These are phyloP conservation scores for Microplitis demolitor DNA, from an alignment of 1,140 invertebrate species.

Conservation along the genomic window DNA sequence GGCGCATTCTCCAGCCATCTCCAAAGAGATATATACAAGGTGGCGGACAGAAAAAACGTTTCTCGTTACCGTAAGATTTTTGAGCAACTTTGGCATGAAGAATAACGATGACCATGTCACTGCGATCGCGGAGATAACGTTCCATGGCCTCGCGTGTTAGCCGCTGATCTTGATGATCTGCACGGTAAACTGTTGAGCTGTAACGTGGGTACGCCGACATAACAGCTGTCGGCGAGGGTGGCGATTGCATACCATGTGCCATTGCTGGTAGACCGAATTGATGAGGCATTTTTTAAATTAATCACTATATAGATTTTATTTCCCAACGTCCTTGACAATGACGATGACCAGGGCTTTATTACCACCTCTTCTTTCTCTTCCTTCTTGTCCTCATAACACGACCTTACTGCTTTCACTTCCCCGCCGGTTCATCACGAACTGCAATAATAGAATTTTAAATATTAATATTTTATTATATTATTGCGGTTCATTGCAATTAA, in stretches of 20 bases:
- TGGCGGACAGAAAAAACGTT: conserved; percentile 98
- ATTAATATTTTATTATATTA: not conserved
- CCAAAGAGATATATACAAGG: conserved; percentile 98
- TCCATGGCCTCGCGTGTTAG: conserved; percentile 95
- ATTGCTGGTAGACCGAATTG: conserved; percentile 73
- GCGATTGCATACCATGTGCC: conserved; percentile 76
- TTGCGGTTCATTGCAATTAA: not conserved
- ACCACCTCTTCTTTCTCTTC: conserved; percentile 1
- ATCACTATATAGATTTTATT: not conserved
- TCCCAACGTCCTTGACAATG: not conserved
- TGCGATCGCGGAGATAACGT: conserved; percentile 89
- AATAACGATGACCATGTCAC: conserved; percentile 96
- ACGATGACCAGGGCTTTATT: not conserved
- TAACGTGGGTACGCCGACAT: conserved; percentile 65
- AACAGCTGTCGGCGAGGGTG: conserved; percentile 74
- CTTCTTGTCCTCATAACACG: conserved; percentile 20
- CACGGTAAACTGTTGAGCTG: conserved; percentile 70
- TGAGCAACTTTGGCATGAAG: conserved; percentile 99
- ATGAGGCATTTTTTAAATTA: conserved; percentile 70
- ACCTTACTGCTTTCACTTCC: not conserved
- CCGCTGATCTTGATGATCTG: conserved; percentile 76
- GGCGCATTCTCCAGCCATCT: conserved; percentile 93
- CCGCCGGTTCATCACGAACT: conserved; percentile 1
- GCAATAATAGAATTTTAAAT: conserved; percentile 3
- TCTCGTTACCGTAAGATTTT: conserved; percentile 99